phyloP scores from a whole-genome alignment of 2,888 invertebrate species.

The Flexamia atlantica region DNA sequence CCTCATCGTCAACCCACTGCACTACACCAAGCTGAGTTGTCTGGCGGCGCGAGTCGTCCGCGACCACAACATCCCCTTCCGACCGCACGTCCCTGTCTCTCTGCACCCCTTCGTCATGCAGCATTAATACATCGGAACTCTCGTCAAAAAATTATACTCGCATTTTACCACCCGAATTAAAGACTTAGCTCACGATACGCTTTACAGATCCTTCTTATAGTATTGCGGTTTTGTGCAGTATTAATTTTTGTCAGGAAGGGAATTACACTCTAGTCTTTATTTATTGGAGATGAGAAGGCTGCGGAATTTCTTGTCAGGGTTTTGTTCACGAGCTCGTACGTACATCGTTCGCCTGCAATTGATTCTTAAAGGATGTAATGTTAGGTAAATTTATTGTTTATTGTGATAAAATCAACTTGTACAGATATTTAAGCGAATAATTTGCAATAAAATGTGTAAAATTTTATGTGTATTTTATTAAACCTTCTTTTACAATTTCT shows the following conservation, averaged over 20 bases:
- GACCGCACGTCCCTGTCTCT: constrained; percentile 66
- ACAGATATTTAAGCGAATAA: constrained; percentile 55
- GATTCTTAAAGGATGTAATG: constrained; percentile 20
- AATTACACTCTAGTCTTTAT: constrained; percentile 51
- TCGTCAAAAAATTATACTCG: constrained; percentile 10
- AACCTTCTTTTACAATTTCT: neutral
- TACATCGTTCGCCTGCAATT: neutral
- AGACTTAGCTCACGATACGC: constrained; percentile 35
- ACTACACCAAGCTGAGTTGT: constrained; percentile 90
- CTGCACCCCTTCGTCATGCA: constrained; percentile 66
- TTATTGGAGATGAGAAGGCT: constrained; percentile 48
- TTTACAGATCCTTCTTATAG: constrained; percentile 36
- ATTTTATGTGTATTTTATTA: constrained; percentile 26
- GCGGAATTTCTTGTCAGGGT: constrained; percentile 37
- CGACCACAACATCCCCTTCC: constrained; percentile 72
- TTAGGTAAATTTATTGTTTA: constrained; percentile 55
- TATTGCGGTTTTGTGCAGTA: constrained; percentile 35
- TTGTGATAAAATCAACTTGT: constrained; percentile 58
- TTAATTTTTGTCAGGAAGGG: constrained; percentile 44
- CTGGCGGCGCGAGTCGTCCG: constrained; percentile 89
- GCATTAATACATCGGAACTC: constrained; percentile 64
- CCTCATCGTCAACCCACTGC: constrained; percentile 84
- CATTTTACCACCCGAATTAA: constrained; percentile 23
- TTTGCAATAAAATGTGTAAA: constrained; percentile 50
- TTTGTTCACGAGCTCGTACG: neutral